phyloP scores from a whole-genome alignment of 2,888 invertebrate species.

The Lasiommata megera region DNA sequence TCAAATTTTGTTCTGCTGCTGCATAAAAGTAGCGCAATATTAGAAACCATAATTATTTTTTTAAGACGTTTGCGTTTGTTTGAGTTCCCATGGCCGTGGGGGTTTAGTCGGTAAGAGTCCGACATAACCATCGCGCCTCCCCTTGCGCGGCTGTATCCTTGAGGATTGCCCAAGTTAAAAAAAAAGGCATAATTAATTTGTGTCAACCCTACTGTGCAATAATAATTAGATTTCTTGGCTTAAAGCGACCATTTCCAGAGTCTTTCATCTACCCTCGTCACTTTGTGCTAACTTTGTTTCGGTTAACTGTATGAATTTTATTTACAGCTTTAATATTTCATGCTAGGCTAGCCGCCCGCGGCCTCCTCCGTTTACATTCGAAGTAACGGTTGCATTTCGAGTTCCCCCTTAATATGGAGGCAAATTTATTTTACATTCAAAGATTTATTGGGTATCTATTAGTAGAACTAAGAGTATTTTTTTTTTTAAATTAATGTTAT shows the following conservation, averaged over 20 bases:
- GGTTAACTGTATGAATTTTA: constrained; percentile 49
- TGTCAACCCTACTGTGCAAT: constrained; percentile 60
- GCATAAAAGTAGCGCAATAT: too few species aligned
- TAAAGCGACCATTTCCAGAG: constrained; percentile 58
- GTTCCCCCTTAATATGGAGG: background rate
- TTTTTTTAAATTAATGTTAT: too few species aligned
- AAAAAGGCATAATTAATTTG: background rate
- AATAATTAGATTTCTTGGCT: constrained; percentile 68
- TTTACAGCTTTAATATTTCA: constrained; percentile 29
- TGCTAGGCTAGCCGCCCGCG: background rate
- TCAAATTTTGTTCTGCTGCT: too few species aligned
- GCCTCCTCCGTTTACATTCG: background rate
- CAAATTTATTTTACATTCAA: background rate
- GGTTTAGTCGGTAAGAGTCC: too few species aligned
- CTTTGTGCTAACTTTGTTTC: constrained; percentile 59
- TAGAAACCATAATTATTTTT: too few species aligned
- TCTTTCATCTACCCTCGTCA: constrained; percentile 60
- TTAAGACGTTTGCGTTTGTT: too few species aligned
- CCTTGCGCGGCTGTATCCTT: too few species aligned
- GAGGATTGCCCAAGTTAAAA: too few species aligned
- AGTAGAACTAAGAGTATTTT: too few species aligned
- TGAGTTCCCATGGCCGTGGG: too few species aligned
- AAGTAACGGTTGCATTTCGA: background rate
- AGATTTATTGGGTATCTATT: too few species aligned
- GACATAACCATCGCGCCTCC: too few species aligned